Evolutionary conservation across 2,113 vertebrate species (phyloP).

Genomic region (Misgurnus mizolepis): DNA sequence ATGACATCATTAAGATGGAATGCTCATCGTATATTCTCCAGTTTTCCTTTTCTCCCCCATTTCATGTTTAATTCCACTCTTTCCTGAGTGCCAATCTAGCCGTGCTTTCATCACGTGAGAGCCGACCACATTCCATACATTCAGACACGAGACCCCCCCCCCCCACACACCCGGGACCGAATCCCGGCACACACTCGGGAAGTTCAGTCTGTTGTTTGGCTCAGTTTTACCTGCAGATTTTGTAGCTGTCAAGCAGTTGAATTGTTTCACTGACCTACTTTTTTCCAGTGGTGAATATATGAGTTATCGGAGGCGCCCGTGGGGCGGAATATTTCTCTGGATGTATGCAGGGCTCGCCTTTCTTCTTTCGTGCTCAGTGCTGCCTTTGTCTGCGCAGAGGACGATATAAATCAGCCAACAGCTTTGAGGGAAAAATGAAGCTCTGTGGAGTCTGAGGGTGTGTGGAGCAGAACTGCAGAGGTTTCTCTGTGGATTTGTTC

Average conservation of each 20-base stretch:
- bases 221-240: slow-evolving; percentile 16
- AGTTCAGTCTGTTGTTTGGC: slow-evolving; percentile 43
- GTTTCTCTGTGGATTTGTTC: slow-evolving; percentile 11
- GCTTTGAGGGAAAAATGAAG: slow-evolving; percentile 48
- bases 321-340: slow-evolving; percentile 64
- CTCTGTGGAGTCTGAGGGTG: slow-evolving; percentile 39
- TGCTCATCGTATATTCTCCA: slow-evolving; percentile 48
- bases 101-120: slow-evolving; percentile 54
- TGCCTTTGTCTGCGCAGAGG: slow-evolving; percentile 63
- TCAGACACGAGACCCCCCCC: slow-evolving; percentile 51
- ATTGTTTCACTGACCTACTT: slow-evolving; percentile 71
- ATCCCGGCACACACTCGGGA: slow-evolving; percentile 43
- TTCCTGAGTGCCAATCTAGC: slow-evolving; percentile 58
- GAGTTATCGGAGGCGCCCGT: slow-evolving; percentile 62
- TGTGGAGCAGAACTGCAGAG: slow-evolving; percentile 28
- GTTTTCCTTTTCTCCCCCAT: slow-evolving; percentile 52
- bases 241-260: slow-evolving; percentile 39
- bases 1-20: slow-evolving; percentile 69
- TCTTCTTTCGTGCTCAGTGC: slow-evolving; percentile 63
- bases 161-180: slow-evolving; percentile 14
- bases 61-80: slow-evolving; percentile 66
- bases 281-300: slow-evolving; percentile 57
- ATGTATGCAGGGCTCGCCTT: slow-evolving; percentile 63
- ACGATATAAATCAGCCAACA: slow-evolving; percentile 62
- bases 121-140: slow-evolving; percentile 49